These are phyloP conservation scores for Automeris io DNA, from an alignment of 2,888 invertebrate genomes.

Conservation along the genomic window DNA sequence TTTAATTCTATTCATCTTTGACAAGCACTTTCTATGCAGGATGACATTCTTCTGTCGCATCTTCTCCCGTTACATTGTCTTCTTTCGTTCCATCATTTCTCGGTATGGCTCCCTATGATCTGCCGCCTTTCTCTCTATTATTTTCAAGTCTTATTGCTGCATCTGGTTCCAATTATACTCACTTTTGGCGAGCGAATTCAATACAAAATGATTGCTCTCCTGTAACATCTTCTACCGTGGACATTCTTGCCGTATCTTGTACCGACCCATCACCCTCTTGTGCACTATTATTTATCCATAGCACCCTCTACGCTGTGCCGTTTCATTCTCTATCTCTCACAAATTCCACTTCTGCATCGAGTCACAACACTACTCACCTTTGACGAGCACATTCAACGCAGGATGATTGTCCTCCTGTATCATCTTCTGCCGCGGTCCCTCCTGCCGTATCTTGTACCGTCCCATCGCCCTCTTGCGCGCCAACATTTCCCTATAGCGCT, in stretches of 20 bases:
- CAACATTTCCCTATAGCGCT: slow-evolving; percentile 79
- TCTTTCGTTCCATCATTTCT: slow-evolving; percentile 76
- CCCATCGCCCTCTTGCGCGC: slow-evolving; percentile 79
- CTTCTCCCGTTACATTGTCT: slow-evolving; percentile 77
- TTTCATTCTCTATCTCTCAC: no score
- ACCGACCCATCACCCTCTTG: no score
- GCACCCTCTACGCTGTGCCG: no score
- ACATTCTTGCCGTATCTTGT: no score
- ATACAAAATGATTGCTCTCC: no score
- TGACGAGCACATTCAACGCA: slow-evolving; percentile 79
- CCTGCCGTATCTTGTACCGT: slow-evolving; percentile 62
- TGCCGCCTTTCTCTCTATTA: slow-evolving; percentile 80
- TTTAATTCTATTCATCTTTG: slow-evolving; percentile 79
- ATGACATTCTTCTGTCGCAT: slow-evolving; percentile 68
- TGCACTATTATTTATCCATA: no score
- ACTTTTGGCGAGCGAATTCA: no score
- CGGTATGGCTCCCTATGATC: slow-evolving; percentile 81
- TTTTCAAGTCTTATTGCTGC: slow-evolving; percentile 77
- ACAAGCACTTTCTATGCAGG: slow-evolving; percentile 79
- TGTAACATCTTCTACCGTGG: no score
- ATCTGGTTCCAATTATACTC: no score
- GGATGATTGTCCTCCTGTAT: slow-evolving; percentile 66
- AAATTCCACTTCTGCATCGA: no score
- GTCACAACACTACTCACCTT: slow-evolving; percentile 79
- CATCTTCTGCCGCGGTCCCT: slow-evolving; percentile 77